A percentile compares a stretch with the other conserved stretches of the same genome.
These are phyloP conservation scores for Macrotus californicus DNA, from an alignment of 2,113 vertebrate species.

Conservation along the genomic window DNA sequence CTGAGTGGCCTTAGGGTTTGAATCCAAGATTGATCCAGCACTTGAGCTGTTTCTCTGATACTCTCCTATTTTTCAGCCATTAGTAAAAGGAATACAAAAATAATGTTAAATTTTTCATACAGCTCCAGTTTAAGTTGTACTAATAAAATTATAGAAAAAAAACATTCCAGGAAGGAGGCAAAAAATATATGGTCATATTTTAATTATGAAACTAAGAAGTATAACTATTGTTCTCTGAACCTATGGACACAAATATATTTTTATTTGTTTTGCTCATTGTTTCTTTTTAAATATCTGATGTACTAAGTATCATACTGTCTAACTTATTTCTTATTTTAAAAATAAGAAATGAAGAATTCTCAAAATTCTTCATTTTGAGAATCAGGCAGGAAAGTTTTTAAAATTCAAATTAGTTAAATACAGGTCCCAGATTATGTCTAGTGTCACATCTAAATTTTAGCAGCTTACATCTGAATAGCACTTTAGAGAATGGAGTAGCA, in stretches of 20 bases:
- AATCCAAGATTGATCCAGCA: neutral
- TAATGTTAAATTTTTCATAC: neutral
- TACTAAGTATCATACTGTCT: neutral
- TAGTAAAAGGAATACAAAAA: slow-evolving; percentile 20
- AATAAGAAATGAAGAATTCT: too few species aligned
- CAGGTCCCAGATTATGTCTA: slow-evolving; percentile 24
- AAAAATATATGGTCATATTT: neutral
- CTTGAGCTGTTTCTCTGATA: neutral
- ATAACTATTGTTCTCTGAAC: neutral
- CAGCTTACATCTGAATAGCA: slow-evolving; percentile 40
- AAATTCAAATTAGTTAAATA: neutral
- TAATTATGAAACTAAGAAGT: neutral
- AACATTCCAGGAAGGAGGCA: neutral
- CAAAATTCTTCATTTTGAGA: neutral
- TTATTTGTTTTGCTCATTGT: neutral
- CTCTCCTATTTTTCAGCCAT: neutral
- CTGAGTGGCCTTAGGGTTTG: neutral
- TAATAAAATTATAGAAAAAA: slow-evolving; percentile 3
- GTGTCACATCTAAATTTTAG: neutral
- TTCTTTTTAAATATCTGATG: neutral
- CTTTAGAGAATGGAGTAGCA: neutral
- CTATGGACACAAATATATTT: neutral
- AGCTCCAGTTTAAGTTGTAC: neutral
- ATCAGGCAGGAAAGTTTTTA: neutral
- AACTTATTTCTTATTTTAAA: too few species aligned